phyloP scores from a whole-genome alignment of 2,888 invertebrate species.

The Caenorhabditis japonica region DNA sequence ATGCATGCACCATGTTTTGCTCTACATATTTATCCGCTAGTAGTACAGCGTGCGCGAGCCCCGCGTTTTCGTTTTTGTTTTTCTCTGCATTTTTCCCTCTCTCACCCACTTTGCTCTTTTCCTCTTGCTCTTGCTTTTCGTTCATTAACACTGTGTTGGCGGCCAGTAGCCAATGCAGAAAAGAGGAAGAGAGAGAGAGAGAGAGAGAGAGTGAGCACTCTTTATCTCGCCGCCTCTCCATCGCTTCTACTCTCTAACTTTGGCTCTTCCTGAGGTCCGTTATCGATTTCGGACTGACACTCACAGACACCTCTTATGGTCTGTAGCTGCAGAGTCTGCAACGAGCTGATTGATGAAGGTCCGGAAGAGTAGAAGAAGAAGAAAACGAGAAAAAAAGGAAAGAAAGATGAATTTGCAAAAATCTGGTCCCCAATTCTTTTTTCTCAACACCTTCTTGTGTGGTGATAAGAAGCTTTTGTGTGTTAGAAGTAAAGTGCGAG shows the following conservation, averaged over 20 bases:
- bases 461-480: too few relatives aligned
- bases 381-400: too few relatives aligned
- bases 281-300: slow-evolving; percentile 32
- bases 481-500: too few relatives aligned
- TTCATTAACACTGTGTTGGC: slow-evolving; percentile 44
- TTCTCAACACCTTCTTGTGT: too few relatives aligned
- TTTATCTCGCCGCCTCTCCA: slow-evolving; percentile 15
- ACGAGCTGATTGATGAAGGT: too few relatives aligned
- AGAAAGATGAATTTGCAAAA: too few relatives aligned
- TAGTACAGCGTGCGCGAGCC: neutral
- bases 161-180: slow-evolving; percentile 23
- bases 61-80: slow-evolving; percentile 19
- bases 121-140: slow-evolving; percentile 14
- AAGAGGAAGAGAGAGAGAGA: too few relatives aligned
- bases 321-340: too few relatives aligned
- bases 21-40: slow-evolving; percentile 26
- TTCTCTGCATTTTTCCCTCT: slow-evolving; percentile 8
- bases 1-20: slow-evolving; percentile 26
- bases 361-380: too few relatives aligned
- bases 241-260: slow-evolving; percentile 6
- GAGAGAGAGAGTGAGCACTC: too few relatives aligned
- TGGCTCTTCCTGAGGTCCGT: slow-evolving; percentile 13
- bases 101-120: slow-evolving; percentile 8
- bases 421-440: too few relatives aligned
- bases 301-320: neutral